A percentile compares a stretch with the other conserved stretches of the same genome.
These are phyloP conservation scores for Bombycilla garrulus DNA, from an alignment of 2,113 vertebrate species.

Conservation along the genomic window DNA sequence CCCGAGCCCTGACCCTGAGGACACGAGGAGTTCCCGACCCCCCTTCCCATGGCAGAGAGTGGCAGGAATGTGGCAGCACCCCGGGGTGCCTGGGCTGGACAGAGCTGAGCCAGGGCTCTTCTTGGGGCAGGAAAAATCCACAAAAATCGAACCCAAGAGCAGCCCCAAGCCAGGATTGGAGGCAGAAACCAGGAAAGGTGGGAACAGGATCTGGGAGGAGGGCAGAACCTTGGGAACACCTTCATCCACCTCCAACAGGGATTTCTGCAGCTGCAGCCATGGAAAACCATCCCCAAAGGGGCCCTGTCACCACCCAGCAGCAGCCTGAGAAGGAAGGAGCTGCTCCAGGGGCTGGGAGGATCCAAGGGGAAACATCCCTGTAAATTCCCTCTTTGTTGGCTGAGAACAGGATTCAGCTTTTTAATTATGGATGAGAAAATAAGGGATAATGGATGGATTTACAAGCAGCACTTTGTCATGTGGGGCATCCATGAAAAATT, in stretches of 20 bases:
- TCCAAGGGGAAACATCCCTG: background rate
- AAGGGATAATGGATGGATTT: background rate
- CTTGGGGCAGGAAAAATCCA: background rate
- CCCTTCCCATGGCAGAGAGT: background rate
- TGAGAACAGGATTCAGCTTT: background rate
- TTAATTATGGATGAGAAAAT: slow-evolving; percentile 29
- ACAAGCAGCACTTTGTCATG: slow-evolving; percentile 25
- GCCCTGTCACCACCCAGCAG: background rate
- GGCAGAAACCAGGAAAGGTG: background rate
- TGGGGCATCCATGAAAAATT: background rate
- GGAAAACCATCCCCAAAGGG: background rate
- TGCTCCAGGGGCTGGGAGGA: background rate
- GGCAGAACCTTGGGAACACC: background rate
- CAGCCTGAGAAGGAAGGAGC: background rate
- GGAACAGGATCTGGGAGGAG: background rate
- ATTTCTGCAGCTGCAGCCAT: background rate
- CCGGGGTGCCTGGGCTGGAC: background rate
- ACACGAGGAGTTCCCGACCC: background rate
- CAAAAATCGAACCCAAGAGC: background rate
- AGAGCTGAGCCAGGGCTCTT: background rate
- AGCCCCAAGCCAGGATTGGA: background rate
- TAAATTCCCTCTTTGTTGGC: background rate
- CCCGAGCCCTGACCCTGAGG: rapidly evolving
- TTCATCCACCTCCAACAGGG: background rate
- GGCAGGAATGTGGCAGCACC: background rate